Evolutionary conservation across 2,888 invertebrate species (phyloP).

Genomic region (Euzophera pinguis): DNA sequence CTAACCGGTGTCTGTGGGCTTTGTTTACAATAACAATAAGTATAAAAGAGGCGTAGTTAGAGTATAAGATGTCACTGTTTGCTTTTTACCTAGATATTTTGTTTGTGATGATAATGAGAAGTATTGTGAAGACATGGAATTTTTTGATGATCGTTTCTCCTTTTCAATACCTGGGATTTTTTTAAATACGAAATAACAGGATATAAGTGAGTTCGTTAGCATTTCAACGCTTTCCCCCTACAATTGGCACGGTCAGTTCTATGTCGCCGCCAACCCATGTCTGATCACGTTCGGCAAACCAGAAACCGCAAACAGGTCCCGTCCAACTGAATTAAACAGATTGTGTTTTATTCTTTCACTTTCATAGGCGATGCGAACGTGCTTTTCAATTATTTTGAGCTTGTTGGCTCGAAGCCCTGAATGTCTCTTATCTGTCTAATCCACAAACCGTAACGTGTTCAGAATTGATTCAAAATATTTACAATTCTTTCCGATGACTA

Average conservation of each 20-base stretch:
- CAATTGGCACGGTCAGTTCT: constrained; percentile 56
- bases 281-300: constrained; percentile 77
- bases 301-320: constrained; percentile 66
- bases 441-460: constrained; percentile 38
- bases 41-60: constrained; percentile 24
- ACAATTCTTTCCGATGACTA: constrained; percentile 15
- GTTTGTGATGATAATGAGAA: not conserved
- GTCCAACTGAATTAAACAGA: constrained; percentile 54
- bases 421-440: constrained; percentile 54
- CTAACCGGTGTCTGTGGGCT: constrained; percentile 32
- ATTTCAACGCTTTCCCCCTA: constrained; percentile 40
- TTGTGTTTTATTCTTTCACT: constrained; percentile 57
- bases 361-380: constrained; percentile 48
- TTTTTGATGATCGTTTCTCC: constrained; percentile 2
- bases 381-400: constrained; percentile 48
- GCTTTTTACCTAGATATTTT: not conserved
- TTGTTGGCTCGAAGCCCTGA: constrained; percentile 49
- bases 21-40: constrained; percentile 63
- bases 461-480: constrained; percentile 24
- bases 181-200: constrained; percentile 20
- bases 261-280: constrained; percentile 48
- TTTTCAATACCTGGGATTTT: not conserved
- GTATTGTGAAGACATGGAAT: not conserved
- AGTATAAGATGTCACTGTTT: not conserved
- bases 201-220: constrained; percentile 33